Percentiles rank a stretch among this genome's conserved stretches.
Conservation (phyloP, 2,797 vertebrate genomes). For the Gobio occitaniae region DNA sequence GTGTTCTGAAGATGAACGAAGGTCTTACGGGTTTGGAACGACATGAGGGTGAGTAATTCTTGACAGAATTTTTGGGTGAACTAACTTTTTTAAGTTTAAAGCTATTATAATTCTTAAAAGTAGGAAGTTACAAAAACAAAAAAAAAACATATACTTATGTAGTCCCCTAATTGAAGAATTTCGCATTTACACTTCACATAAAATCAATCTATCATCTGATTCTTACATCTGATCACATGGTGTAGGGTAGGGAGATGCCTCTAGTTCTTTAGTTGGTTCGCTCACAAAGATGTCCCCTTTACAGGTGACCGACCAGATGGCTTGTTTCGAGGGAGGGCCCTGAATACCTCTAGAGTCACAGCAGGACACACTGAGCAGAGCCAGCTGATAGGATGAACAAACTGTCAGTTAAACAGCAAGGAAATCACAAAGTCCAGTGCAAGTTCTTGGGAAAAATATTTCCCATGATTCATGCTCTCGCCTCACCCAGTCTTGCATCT, state of each 20-base stretch:
- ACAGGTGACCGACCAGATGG: constrained; percentile 96
- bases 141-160: not conserved
- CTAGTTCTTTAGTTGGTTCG: constrained; percentile 86
- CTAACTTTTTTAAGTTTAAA: not conserved
- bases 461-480: not conserved
- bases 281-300: constrained; percentile 97
- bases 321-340: constrained; percentile 89
- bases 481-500: constrained; percentile 95
- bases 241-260: constrained; percentile 80
- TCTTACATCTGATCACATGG: constrained; percentile 95
- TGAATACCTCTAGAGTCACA: constrained; percentile 89
- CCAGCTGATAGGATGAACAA: constrained; percentile 78
- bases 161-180: not conserved
- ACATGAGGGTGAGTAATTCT: too few relatives aligned
- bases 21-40: too few relatives aligned
- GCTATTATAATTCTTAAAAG: not conserved
- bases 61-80: too few relatives aligned
- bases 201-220: not conserved
- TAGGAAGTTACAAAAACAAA: too few relatives aligned
- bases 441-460: not conserved
- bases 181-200: not conserved
- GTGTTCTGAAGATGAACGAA: too few relatives aligned
- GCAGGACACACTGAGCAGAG: constrained; percentile 89
- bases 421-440: not conserved
- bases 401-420: constrained; percentile 13